phyloP scores from a whole-genome alignment of 2,113 vertebrate species.

The Haemorhous mexicanus region DNA sequence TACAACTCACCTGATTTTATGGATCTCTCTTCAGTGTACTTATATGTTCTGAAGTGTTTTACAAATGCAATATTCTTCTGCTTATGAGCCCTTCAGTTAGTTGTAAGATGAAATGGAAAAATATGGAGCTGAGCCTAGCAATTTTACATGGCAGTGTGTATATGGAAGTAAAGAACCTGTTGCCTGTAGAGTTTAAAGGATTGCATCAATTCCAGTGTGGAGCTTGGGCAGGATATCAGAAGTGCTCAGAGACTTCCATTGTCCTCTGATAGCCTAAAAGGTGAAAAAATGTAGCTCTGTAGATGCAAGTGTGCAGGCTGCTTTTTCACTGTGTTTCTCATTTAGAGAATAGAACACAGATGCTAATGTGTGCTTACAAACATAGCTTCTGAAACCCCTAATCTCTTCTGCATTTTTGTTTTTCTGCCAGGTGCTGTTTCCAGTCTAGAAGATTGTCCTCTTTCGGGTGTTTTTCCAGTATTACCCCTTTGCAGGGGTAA shows the following conservation, averaged over 20 bases:
- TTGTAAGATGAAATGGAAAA: not conserved
- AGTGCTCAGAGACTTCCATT: not conserved
- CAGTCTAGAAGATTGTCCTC: not conserved
- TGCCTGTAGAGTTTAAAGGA: not conserved
- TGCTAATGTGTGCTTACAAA: not conserved
- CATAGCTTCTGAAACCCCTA: not conserved
- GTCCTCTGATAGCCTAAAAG: not conserved
- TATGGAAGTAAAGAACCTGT: not conserved
- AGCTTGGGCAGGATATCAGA: not conserved
- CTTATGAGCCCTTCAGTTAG: not conserved
- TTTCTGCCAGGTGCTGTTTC: not conserved
- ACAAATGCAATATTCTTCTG: not conserved
- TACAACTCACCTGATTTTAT: not conserved
- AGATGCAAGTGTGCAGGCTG: not conserved
- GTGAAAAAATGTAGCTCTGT: not conserved
- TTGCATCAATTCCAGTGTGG: not conserved
- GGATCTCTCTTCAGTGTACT: not conserved
- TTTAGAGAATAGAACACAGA: not conserved
- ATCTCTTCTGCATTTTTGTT: not conserved
- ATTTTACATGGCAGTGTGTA: not conserved
- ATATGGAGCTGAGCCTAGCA: not conserved
- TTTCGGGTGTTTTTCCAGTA: not conserved
- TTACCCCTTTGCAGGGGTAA: not conserved
- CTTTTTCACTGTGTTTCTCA: not conserved
- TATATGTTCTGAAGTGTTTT: not conserved